Conservation (phyloP, 2,888 invertebrate genomes). For the Digitonthophagus gazella region DNA sequence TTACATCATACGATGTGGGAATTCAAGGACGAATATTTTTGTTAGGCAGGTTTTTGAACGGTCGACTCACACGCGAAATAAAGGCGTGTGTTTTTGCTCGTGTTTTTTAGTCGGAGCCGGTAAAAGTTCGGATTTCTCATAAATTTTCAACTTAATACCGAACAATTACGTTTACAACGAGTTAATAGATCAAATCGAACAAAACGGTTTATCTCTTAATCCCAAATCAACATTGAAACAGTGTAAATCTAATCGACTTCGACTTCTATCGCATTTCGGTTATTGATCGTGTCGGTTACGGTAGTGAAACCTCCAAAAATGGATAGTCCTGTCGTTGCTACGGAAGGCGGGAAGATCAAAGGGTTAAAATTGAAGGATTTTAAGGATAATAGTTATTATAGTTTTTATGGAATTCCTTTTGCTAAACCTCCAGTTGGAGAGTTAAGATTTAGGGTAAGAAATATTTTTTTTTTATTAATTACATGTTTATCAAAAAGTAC, state of each 20-base stretch:
- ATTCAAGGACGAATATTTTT: background rate
- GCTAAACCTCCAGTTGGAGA: slow-evolving; percentile 35
- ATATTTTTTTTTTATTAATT: background rate
- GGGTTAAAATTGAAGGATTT: slow-evolving; percentile 29
- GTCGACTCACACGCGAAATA: background rate
- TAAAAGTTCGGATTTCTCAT: background rate
- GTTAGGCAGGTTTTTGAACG: background rate
- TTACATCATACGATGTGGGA: background rate
- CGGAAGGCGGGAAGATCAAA: slow-evolving; percentile 29
- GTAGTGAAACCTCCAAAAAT: background rate
- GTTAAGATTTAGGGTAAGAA: slow-evolving; percentile 36
- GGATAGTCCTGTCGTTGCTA: slow-evolving; percentile 23
- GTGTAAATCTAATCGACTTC: background rate
- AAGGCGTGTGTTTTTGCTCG: background rate
- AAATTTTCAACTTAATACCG: too few species aligned
- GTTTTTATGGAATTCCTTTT: slow-evolving; percentile 37
- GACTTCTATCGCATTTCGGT: background rate
- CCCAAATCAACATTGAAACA: background rate
- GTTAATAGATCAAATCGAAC: too few species aligned
- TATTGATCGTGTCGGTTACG: background rate
- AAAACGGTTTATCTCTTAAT: background rate
- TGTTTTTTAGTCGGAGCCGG: background rate
- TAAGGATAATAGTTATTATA: slow-evolving; percentile 27
- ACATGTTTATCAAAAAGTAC: background rate
- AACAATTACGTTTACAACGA: too few species aligned